Evolutionary conservation across 2,113 vertebrate species (phyloP).

Genomic region (Petrocephalus microphthalmus): DNA sequence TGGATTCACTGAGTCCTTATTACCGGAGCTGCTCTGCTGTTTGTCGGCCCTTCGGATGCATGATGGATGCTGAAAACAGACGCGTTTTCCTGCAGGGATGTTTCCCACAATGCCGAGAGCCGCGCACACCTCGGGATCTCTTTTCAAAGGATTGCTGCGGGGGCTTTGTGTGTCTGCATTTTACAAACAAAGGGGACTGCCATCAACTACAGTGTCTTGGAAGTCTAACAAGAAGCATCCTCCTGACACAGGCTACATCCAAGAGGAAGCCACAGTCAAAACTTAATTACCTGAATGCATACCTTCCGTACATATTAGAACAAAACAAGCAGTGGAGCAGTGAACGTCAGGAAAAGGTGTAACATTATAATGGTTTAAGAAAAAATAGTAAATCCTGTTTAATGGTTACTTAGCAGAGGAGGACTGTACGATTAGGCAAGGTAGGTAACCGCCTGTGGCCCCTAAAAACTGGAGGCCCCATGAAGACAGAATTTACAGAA

Average conservation of each 20-base stretch:
- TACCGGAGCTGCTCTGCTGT: neutral
- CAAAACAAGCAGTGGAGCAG: neutral
- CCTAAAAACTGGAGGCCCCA: neutral
- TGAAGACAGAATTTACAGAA: neutral
- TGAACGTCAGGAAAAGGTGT: neutral
- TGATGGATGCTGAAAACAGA: neutral
- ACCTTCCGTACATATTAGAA: neutral
- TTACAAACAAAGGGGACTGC: neutral
- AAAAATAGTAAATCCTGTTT: neutral
- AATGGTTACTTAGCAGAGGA: neutral
- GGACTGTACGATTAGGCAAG: neutral
- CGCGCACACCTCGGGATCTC: too few relatives aligned
- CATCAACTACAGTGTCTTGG: neutral
- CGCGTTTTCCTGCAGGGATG: neutral
- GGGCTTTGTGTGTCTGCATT: neutral
- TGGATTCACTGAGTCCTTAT: neutral
- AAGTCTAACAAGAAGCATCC: neutral
- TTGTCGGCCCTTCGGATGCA: neutral
- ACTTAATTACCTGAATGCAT: neutral
- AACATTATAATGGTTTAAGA: neutral
- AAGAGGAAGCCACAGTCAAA: neutral
- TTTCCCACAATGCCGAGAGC: neutral
- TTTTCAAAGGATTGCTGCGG: constrained; percentile 4
- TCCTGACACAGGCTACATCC: neutral
- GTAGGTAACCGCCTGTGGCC: neutral